Percentiles rank a stretch among this genome's conserved stretches.
phyloP scores from a whole-genome alignment of 2,113 vertebrate species.

The Mormyrus iriodes region DNA sequence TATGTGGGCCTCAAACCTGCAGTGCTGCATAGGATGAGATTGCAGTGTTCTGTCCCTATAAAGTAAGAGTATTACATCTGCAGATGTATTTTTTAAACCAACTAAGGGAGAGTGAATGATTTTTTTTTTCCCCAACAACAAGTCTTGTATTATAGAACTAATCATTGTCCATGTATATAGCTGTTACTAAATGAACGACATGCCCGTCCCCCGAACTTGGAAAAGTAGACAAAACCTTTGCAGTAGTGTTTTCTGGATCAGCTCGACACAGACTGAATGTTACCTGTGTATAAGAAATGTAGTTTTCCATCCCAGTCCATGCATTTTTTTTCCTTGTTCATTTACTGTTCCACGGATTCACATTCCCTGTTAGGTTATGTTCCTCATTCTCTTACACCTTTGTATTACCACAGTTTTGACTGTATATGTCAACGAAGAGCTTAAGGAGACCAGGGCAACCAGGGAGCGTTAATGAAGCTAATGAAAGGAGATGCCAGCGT shows the following conservation, averaged over 20 bases:
- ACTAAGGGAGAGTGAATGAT: conserved; percentile 58
- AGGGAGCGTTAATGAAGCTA: neutral
- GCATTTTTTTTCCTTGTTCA: neutral
- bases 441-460: neutral
- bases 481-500: neutral
- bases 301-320: neutral
- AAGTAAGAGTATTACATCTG: conserved; percentile 67
- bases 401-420: neutral
- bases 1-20: neutral
- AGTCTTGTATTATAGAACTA: conserved; percentile 67
- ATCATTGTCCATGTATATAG: conserved; percentile 62
- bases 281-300: conserved; percentile 7
- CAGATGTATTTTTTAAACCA: conserved; percentile 61
- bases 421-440: neutral
- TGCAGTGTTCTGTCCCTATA: conserved; percentile 57
- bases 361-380: neutral
- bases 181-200: conserved; percentile 48
- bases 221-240: conserved; percentile 13
- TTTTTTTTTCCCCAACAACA: conserved; percentile 60
- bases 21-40: conserved; percentile 47
- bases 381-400: neutral
- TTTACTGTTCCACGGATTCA: conserved; percentile 18
- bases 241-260: conserved; percentile 24
- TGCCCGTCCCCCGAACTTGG: neutral
- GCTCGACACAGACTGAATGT: conserved; percentile 32